Conservation (phyloP, 2,888 invertebrate genomes). For the Oxystoma pomonae region DNA sequence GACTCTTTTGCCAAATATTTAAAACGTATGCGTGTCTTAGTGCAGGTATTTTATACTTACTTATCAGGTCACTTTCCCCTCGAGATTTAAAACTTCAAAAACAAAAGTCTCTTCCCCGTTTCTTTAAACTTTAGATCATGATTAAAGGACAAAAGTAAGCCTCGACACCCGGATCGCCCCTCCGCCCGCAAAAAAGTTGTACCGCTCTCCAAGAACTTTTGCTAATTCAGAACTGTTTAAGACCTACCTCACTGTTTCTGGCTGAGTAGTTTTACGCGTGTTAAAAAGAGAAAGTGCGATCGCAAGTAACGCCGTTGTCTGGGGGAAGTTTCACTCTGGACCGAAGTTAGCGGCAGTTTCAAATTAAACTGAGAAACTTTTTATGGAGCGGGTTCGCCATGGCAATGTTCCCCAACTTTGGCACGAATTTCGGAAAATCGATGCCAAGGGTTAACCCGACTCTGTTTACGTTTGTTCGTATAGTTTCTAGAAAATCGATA, state of each 20-base stretch:
- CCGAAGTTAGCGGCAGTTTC: background rate
- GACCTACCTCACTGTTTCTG: slow-evolving; percentile 47
- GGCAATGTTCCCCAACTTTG: background rate
- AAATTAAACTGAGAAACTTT: slow-evolving; percentile 1
- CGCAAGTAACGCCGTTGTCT: too few relatives aligned
- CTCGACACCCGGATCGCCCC: slow-evolving; percentile 20
- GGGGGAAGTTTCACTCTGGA: too few relatives aligned
- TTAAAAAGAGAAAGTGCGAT: slow-evolving; percentile 49
- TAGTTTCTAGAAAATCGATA: background rate
- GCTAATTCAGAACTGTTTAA: slow-evolving; percentile 42
- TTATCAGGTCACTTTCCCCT: too few relatives aligned
- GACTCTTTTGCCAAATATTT: too few relatives aligned
- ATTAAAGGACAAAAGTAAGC: slow-evolving; percentile 20
- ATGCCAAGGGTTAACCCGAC: background rate
- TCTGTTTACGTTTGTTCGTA: background rate
- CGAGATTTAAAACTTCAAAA: too few relatives aligned
- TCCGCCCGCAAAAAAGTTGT: slow-evolving; percentile 24
- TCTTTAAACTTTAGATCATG: slow-evolving; percentile 19
- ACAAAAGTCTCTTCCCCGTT: too few relatives aligned
- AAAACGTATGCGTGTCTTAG: too few relatives aligned
- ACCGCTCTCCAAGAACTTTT: slow-evolving; percentile 38
- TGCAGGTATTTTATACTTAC: too few relatives aligned
- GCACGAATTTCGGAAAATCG: background rate
- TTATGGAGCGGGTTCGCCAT: background rate
- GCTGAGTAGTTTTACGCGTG: slow-evolving; percentile 46